phyloP scores from a whole-genome alignment of 1,140 invertebrate genomes.

The Drosophila sulfurigaster region DNA sequence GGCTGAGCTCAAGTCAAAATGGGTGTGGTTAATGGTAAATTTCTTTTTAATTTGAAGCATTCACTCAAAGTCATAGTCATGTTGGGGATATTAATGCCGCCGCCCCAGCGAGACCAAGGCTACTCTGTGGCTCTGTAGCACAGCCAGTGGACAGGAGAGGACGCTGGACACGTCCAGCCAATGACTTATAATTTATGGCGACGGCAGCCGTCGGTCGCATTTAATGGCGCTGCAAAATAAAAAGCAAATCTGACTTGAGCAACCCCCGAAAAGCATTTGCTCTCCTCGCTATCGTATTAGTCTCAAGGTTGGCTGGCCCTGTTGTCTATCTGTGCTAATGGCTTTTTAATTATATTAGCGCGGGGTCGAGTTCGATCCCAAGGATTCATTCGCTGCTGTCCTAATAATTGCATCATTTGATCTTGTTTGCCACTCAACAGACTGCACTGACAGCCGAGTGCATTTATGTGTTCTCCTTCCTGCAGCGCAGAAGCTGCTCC shows the following conservation, averaged over 20 bases:
- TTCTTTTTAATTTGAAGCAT: constrained; percentile 84
- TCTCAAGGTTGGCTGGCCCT: constrained; percentile 63
- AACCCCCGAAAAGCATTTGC: not conserved
- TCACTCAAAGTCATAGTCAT: constrained; percentile 84
- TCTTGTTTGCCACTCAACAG: constrained; percentile 59
- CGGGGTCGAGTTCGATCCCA: constrained; percentile 65
- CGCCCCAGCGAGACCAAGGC: not conserved
- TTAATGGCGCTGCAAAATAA: constrained; percentile 55
- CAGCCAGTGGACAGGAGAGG: no score
- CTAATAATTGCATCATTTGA: constrained; percentile 79
- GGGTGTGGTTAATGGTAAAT: constrained; percentile 78
- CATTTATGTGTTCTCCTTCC: constrained; percentile 48
- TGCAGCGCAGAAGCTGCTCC: not conserved
- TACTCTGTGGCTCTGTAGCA: no score
- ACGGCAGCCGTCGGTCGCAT: constrained; percentile 62
- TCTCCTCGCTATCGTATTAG: not conserved
- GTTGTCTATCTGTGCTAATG: constrained; percentile 67
- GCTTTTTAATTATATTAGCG: constrained; percentile 82
- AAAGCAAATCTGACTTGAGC: constrained; percentile 24
- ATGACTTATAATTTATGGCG: constrained; percentile 84
- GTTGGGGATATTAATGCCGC: constrained; percentile 75
- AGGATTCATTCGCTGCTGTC: constrained; percentile 34
- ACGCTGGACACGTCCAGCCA: constrained; percentile 49
- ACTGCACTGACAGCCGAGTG: constrained; percentile 60
- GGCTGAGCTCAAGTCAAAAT: constrained; percentile 49